A percentile compares a stretch with the other conserved stretches of the same genome.
Evolutionary conservation across 2,797 vertebrate genomes (phyloP).

Genomic region (Silurus lanzhouensis): DNA sequence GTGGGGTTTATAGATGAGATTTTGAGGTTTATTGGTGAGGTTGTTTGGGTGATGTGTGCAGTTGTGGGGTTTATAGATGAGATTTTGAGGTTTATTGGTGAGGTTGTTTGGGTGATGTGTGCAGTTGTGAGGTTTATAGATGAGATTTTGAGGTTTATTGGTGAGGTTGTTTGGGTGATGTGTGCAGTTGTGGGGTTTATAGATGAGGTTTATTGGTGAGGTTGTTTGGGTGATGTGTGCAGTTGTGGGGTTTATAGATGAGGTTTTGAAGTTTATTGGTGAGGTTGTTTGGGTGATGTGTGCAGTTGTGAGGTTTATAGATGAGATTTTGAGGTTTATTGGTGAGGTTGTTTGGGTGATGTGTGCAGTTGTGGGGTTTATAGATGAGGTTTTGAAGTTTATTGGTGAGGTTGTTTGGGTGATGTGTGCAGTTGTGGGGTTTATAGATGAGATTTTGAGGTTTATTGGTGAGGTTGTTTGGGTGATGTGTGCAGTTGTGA

Average conservation of each 20-base stretch:
- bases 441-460: not conserved
- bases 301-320: not conserved
- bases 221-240: too few species aligned
- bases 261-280: not conserved
- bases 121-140: not conserved
- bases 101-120: too few species aligned
- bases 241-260: not conserved
- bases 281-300: too few species aligned
- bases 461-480: not conserved
- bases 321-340: not conserved
- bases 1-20: not conserved
- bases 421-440: too few species aligned
- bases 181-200: not conserved
- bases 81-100: not conserved
- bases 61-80: not conserved
- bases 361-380: not conserved
- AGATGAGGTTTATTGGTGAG: not conserved
- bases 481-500: too few species aligned
- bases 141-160: not conserved
- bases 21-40: not conserved
- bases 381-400: not conserved
- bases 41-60: too few species aligned
- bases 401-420: too few species aligned
- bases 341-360: too few species aligned
- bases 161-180: too few species aligned